Evolutionary conservation across 37 sponge, comb jelly and placozoan species (phyloP), one percentile per base, ranked within the genome.

Genomic region (Oopsacas minuta): DNA sequence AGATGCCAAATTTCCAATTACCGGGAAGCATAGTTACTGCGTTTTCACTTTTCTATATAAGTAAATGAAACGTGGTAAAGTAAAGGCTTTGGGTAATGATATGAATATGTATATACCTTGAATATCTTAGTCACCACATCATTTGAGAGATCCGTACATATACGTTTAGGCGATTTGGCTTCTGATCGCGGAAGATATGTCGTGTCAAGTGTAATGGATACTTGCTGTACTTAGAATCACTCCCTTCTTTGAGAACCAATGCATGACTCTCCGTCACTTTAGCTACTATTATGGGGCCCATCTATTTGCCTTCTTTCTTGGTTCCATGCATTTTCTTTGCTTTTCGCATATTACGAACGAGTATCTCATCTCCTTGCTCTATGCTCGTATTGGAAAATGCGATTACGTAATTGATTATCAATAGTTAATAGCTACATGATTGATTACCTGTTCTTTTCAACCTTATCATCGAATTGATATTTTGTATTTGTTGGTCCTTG

Each of bases 1-100:
- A 61, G 20, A 61, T 61, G 75, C 75, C 75, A 61, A 61, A 61
- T 61, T 61, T 61, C 75, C 75, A 61, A 61, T 61, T 61, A 61
- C 30, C 22, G 75, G 28, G 75, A 34, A 34, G 22, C 75, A 25
- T 12, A 32, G 75, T 61, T n/a, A 61, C 75, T 61, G 22, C 22
- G 28, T n/a, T 61, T 61, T 12, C 75, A 61, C 75, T 61, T 61
- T 61, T 3, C 75, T 61, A 61, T 61, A 25, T 25, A 61, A 61
- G 5, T 61, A 25, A 61, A 61, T 25, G 7, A n/a, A n/a, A n/a
- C n/a, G n/a, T 61, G 30, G 28, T 25, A 34, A 25, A 12, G 75
- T n/a, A 61, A 61, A 61, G 22, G 30, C 7, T 61, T 61, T 61
- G 22, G 32, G 5, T 61, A 61, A 61, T 10, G 20, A 61, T 25